Evolutionary conservation across 2,797 vertebrate species (phyloP), one percentile per base, ranked within the genome.

Genomic region (Clarias fuscus): DNA sequence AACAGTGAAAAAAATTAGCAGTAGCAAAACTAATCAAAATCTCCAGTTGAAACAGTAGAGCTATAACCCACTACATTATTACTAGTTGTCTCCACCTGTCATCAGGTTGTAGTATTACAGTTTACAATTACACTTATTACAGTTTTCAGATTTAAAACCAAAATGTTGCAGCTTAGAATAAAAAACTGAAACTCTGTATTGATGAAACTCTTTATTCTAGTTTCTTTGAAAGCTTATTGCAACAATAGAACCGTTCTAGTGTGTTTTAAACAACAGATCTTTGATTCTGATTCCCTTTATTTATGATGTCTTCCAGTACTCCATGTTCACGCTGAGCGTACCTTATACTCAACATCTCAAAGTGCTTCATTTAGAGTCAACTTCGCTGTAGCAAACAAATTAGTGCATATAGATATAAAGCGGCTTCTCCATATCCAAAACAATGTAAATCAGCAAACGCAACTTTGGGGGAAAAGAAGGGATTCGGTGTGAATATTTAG

Each of bases 181-280:
- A 15, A 81, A 11, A 81, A 65, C 10, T 48, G 1, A 65, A 81
- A 5, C 15, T 20, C 18, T 65, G 43, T 18, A 27, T 65, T 48
- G 61, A 81, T 18, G 14, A 43, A 81, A 64, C 13, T 40, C 78
- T 81, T 65, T 48, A 81, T 48, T 65, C 61, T 40, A 67, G 61
- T 65, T 67, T 65, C 15, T 11, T 48, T 18, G 24, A 24, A 48
- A 40, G 24, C 27, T 20, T 7, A 40, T 37, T 7, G 6, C 77
- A 79, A 40, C 13, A 40, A n/a, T 17, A 22, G n/a, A 30, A 20
- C 1, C 20, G 48, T 53, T 56, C 15, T 56, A 76, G 6, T 75
- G 48, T 4, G 30, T 73, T 77, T 33, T 30, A 20, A 77, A 56
- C 53, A 61, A 61, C 1, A 70, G 2, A 77, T 33, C 20, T 59